Evolutionary conservation across 2,797 vertebrate species (phyloP), one percentile per base, ranked within the genome.

Genomic region (Carduelis carduelis): DNA sequence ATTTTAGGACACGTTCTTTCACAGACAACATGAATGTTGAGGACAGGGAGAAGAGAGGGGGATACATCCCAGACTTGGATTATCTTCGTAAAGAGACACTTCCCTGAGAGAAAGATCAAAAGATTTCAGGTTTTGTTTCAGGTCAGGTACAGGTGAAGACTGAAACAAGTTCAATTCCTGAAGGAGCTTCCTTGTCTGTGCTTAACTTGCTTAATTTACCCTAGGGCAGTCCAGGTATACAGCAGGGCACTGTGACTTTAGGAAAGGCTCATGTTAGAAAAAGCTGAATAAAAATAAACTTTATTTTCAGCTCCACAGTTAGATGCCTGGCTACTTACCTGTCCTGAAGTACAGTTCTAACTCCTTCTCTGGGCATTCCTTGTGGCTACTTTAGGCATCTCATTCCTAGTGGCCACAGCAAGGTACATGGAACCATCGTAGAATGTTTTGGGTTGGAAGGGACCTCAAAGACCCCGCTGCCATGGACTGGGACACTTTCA

Each of bases 131-230:
- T 11, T 50, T 41, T 39, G 1, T 15, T 59, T 68, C 30, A 39
- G 22, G 3, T 60, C 8, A n/a, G 46, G 21, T 39, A 16, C 2
- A 4, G 14, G 6, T 3, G 34, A 23, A 4, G 12, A 20, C 8
- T 43, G 59, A 60, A 70, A 60, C 32, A n/a, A 39, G 3, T 28
- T 57, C 18, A 15, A 2, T 8, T 71, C 6, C 22, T 81, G 43
- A 78, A 81, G 0, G 0, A 61, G 1, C 6, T n/a, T 65, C n/a
- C 24, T 72, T 1, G 2, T 4, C 3, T 24, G 6, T 41, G 39
- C 15, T 41, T 16, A 15, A 41, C 39, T 41, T 17, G 3, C 16
- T 27, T 21, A 20, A 14, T 47, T 69, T 47, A 16, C 55, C 30
- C 78, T 56, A 47, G 14, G 41, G 11, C 8, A 41, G 6, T 32